Conservation (phyloP, 2,888 invertebrate species). For the Cataglyphis albicans region DNA sequence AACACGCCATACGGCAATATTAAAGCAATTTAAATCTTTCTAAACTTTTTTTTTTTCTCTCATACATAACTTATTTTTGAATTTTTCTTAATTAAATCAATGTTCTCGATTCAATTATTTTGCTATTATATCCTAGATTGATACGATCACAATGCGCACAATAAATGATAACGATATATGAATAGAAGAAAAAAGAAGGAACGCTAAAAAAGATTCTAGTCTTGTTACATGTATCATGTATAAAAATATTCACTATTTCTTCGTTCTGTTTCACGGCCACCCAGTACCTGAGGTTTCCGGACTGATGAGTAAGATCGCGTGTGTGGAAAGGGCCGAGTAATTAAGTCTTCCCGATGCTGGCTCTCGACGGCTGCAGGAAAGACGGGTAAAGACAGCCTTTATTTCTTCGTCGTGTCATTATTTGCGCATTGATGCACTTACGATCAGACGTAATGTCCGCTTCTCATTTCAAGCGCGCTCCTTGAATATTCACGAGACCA, state of each 20-base stretch:
- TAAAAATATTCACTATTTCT: neutral
- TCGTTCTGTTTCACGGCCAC: conserved; percentile 59
- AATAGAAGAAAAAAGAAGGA: neutral
- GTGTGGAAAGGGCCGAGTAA: conserved; percentile 82
- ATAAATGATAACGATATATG: neutral
- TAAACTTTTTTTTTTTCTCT: neutral
- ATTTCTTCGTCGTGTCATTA: conserved; percentile 82
- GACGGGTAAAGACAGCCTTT: conserved; percentile 79
- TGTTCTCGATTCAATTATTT: neutral
- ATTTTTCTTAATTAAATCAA: neutral
- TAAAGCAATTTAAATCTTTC: neutral
- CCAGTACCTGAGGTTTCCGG: conserved; percentile 78
- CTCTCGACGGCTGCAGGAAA: conserved; percentile 68
- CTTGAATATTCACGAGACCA: conserved; percentile 82
- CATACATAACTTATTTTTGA: neutral
- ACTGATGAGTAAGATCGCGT: conserved; percentile 84
- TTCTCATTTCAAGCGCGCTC: conserved; percentile 53
- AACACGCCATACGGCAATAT: neutral
- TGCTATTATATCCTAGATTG: neutral
- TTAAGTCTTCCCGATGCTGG: conserved; percentile 81
- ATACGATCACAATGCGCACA: neutral
- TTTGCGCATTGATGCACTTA: conserved; percentile 84
- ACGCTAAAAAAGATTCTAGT: neutral
- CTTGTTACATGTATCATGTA: neutral
- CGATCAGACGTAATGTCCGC: conserved; percentile 72